Evolutionary conservation across 2,113 vertebrate species (phyloP).

Genomic region (Labrus mixtus): DNA sequence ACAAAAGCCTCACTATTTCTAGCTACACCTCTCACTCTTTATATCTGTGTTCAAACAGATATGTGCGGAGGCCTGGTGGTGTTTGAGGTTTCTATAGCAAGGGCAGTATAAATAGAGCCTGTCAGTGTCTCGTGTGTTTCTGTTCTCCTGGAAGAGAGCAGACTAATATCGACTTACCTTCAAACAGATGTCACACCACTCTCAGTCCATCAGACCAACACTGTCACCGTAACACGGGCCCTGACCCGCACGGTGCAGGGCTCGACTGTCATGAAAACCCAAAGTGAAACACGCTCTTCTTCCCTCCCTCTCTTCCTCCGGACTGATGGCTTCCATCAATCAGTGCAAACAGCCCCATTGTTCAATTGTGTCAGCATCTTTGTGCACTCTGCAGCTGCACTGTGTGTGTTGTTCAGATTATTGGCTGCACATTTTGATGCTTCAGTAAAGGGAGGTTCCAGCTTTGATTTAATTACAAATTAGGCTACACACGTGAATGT

Average conservation of each 20-base stretch:
- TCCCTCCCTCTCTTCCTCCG: not conserved
- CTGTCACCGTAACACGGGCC: constrained; percentile 32
- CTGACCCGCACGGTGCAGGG: constrained; percentile 5
- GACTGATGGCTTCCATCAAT: constrained; percentile 61
- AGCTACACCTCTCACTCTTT: constrained; percentile 47
- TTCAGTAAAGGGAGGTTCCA: constrained; percentile 2
- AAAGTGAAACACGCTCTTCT: constrained; percentile 11
- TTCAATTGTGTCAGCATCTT: constrained; percentile 61
- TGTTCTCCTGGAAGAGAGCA: constrained; percentile 36
- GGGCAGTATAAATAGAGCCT: constrained; percentile 40
- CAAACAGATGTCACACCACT: constrained; percentile 47
- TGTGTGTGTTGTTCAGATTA: constrained; percentile 25
- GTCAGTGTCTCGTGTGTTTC: constrained; percentile 36
- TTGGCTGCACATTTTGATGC: not conserved
- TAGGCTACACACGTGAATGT: constrained; percentile 24
- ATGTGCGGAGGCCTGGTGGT: constrained; percentile 25
- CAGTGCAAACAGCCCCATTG: constrained; percentile 55
- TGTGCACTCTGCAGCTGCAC: constrained; percentile 31
- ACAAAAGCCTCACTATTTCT: constrained; percentile 11
- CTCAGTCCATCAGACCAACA: constrained; percentile 28
- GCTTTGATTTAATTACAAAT: constrained; percentile 36
- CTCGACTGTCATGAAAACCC: constrained; percentile 31
- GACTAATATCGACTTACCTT: constrained; percentile 72
- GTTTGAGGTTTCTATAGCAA: constrained; percentile 19
- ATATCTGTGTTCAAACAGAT: constrained; percentile 26